phyloP scores from a whole-genome alignment of 2,113 vertebrate genomes.

The Ictalurus punctatus region DNA sequence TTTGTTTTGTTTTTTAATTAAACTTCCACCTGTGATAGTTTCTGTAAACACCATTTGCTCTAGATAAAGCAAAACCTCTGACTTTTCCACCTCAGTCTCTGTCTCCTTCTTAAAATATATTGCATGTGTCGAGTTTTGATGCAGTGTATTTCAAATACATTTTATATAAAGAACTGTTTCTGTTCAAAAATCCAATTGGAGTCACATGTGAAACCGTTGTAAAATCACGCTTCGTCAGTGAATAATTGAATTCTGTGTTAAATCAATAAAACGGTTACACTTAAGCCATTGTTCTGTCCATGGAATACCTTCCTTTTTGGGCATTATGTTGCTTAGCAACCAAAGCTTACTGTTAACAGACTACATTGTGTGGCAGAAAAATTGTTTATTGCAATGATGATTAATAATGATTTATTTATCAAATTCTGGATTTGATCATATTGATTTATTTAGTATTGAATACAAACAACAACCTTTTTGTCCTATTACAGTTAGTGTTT shows the following conservation, averaged over 20 bases:
- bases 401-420: too few relatives aligned
- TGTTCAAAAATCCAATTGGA: background rate
- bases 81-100: constrained; percentile 37
- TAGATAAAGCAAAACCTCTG: constrained; percentile 72
- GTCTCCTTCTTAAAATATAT: constrained; percentile 7
- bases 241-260: background rate
- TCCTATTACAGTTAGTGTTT: background rate
- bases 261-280: background rate
- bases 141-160: background rate
- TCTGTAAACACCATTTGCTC: constrained; percentile 83
- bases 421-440: background rate
- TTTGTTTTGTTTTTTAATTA: background rate
- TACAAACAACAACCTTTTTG: background rate
- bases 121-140: background rate
- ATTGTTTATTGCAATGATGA: background rate
- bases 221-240: background rate
- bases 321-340: background rate
- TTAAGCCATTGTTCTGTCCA: background rate
- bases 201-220: background rate
- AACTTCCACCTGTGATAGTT: constrained; percentile 86
- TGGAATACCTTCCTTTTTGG: background rate
- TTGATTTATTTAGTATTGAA: background rate
- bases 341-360: background rate
- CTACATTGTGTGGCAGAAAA: background rate
- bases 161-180: background rate